Conservation (phyloP, 1,140 invertebrate genomes). For the Diprion similis region DNA sequence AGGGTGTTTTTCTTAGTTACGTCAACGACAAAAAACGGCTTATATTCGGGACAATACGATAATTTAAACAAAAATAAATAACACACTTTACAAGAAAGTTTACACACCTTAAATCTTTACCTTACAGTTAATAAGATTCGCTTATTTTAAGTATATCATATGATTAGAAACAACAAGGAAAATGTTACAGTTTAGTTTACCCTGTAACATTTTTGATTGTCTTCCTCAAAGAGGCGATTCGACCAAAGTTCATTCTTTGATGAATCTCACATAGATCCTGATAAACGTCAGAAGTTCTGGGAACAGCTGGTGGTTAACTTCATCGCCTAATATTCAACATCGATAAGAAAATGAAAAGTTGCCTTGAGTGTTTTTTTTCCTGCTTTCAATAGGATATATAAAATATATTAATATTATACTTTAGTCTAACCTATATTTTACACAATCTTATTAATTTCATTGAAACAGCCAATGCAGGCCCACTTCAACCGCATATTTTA, state of each 20-base stretch:
- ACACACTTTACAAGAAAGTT: conserved; percentile 4
- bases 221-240: conserved; percentile 53
- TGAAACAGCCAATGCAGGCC: too few species aligned
- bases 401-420: neutral
- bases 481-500: too few species aligned
- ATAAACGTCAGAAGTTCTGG: neutral
- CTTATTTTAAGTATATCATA: conserved; percentile 35
- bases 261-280: neutral
- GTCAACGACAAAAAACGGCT: too few species aligned
- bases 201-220: conserved; percentile 62
- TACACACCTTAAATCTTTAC: neutral
- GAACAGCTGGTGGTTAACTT: neutral
- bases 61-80: neutral
- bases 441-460: too few species aligned
- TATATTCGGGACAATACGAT: too few species aligned
- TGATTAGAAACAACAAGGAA: conserved; percentile 60
- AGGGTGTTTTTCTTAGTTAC: too few species aligned
- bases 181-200: conserved; percentile 50
- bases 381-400: neutral
- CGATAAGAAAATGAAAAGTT: too few species aligned
- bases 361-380: neutral
- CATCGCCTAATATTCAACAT: neutral
- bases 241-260: conserved; percentile 23
- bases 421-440: neutral
- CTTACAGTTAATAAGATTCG: conserved; percentile 8